These are phyloP conservation scores for Stenodera caucasica DNA, from an alignment of 2,888 invertebrate genomes.

Conservation along the genomic window DNA sequence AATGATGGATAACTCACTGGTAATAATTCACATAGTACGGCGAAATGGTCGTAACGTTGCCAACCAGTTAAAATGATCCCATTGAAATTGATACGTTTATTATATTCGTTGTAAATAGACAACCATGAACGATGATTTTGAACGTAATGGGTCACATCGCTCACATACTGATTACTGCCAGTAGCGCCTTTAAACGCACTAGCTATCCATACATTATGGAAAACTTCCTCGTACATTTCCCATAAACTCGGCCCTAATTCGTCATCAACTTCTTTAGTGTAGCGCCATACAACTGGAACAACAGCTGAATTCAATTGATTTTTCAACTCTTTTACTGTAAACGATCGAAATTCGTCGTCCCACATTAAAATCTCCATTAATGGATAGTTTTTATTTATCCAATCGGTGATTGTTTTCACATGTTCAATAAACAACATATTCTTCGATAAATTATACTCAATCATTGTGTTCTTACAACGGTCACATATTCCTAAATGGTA, in stretches of 20 bases:
- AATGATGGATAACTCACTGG: slow-evolving; percentile 67
- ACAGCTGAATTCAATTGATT: slow-evolving; percentile 55
- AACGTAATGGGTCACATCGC: slow-evolving; percentile 65
- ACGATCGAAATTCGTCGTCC: slow-evolving; percentile 78
- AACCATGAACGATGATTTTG: slow-evolving; percentile 76
- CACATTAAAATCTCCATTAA: slow-evolving; percentile 69
- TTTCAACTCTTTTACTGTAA: slow-evolving; percentile 57
- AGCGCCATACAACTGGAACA: slow-evolving; percentile 75
- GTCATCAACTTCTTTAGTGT: slow-evolving; percentile 56
- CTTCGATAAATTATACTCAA: slow-evolving; percentile 54
- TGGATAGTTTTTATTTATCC: slow-evolving; percentile 58
- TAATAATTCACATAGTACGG: slow-evolving; percentile 66
- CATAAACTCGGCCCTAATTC: slow-evolving; percentile 54
- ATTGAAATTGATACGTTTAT: slow-evolving; percentile 58
- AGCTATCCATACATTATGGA: slow-evolving; percentile 75
- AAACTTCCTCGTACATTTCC: slow-evolving; percentile 63
- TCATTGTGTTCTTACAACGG: slow-evolving; percentile 57
- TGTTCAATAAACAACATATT: slow-evolving; percentile 66
- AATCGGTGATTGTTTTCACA: slow-evolving; percentile 59
- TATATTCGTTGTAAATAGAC: slow-evolving; percentile 60
- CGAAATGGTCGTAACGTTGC: slow-evolving; percentile 71
- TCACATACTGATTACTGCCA: slow-evolving; percentile 58
- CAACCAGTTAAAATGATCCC: slow-evolving; percentile 74
- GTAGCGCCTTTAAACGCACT: slow-evolving; percentile 84
- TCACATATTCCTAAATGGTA: slow-evolving; percentile 68